Base-by-base conservation (phyloP, 2,888 invertebrate species). In the Sminthurinus aureus region DNA sequence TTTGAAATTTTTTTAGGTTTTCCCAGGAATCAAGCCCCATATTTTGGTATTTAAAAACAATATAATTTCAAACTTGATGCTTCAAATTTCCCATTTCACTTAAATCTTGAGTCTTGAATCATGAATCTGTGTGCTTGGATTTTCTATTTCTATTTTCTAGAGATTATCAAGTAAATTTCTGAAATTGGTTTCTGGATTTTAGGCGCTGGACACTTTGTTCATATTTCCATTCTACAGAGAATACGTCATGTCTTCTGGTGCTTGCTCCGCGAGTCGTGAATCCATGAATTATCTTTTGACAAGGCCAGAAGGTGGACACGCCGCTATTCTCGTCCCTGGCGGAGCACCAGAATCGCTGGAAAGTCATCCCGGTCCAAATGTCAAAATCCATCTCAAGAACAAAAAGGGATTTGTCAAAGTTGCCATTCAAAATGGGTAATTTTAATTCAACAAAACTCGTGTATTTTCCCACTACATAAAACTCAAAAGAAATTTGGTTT, bases 281-380 rank as follows among this genome's bases (percentile, higher is more conserved):
- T 94, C 95, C 89, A 91, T 97, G 76, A 90, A 93, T 73, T 91
- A 93, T 89, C 89, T 94, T 38, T 89, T 96, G 26, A 92, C 92
- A 87, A 89, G 87, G 85, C 92, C 89, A 88, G 91, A 89, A 83
- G 89, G 90, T 0, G 89, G 89, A 0, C 92, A 92, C 90, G 95
- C 93, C 0, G 93, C 93, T 0, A 93, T 94, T 3, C 91, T 98
- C 71, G 93, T 97, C 81, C 94, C 97, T 0, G 98, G 98, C 0
- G 98, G 98, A 0, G 97, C 96, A 0, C 93, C 76, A 6, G 98
- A 98, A 90, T 94, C 96, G 0, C 91, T 97, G 84, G 94, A 96
- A 87, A 94, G 95, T 0, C 93, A 93, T 89, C 96, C 97, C 0
- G 94, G 94, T 4, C 92, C 92, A 82, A 95, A 96, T 87, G 92